phyloP scores from a whole-genome alignment of 1,140 invertebrate species.

The Trachymyrmex cornetzi region DNA sequence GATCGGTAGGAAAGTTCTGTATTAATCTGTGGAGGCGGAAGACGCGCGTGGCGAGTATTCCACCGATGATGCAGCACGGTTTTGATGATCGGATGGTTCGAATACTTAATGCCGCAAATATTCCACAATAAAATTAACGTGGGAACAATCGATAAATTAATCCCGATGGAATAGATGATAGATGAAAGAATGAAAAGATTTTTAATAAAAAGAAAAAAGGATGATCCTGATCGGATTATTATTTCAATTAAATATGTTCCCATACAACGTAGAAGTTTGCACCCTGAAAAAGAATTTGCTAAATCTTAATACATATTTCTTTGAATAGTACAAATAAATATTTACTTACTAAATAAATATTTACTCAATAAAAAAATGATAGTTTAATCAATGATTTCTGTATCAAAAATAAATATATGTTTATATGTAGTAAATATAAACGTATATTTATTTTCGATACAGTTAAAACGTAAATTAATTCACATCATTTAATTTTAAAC shows the following conservation, averaged over 20 bases:
- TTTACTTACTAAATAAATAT: too few relatives aligned
- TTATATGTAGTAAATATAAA: too few relatives aligned
- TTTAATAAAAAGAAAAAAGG: background rate
- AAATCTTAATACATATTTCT: too few relatives aligned
- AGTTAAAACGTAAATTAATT: background rate
- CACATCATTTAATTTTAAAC: background rate
- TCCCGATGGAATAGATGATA: background rate
- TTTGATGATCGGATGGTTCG: background rate
- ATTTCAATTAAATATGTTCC: background rate
- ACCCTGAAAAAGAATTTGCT: too few relatives aligned
- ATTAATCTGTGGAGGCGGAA: constrained; percentile 48
- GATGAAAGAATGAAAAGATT: background rate
- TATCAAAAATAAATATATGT: too few relatives aligned
- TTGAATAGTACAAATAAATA: too few relatives aligned
- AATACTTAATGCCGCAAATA: background rate
- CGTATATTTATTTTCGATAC: too few relatives aligned
- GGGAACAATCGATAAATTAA: background rate
- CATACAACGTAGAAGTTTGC: too few relatives aligned
- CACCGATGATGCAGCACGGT: background rate
- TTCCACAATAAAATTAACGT: background rate
- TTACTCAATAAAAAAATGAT: too few relatives aligned
- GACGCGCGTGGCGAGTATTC: background rate
- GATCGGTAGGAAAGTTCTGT: constrained; percentile 58
- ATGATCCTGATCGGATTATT: background rate
- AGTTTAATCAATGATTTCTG: too few relatives aligned